phyloP scores from a whole-genome alignment of 2,113 vertebrate species.

The Cyprinodon tularosa region DNA sequence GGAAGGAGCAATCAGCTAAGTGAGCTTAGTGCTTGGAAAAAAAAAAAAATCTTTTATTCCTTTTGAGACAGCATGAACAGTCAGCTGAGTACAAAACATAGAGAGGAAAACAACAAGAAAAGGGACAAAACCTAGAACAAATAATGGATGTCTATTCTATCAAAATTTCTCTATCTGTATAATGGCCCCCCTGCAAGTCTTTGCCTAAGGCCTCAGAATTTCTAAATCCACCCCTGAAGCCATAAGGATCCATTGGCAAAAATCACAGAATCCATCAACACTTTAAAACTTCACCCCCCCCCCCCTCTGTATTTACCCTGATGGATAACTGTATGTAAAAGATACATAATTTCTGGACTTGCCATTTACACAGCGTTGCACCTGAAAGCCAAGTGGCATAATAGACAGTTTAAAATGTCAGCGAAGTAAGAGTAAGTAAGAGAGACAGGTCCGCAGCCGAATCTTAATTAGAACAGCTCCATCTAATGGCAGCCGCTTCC shows the following conservation, averaged over 20 bases:
- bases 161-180: no score
- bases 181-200: no score
- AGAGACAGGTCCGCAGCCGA: conserved; percentile 79
- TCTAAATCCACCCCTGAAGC: conserved; percentile 34
- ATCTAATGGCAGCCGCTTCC: conserved; percentile 74
- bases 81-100: no score
- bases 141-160: no score
- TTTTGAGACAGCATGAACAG: no score
- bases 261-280: conserved; percentile 77
- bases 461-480: conserved; percentile 83
- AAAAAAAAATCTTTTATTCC: no score
- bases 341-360: conserved; percentile 85
- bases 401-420: conserved; percentile 89
- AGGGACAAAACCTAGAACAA: no score
- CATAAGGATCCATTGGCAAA: conserved; percentile 83
- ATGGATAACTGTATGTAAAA: conserved; percentile 85
- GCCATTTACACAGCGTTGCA: conserved; percentile 86
- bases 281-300: conserved; percentile 71
- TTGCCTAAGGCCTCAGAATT: no score
- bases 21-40: no score
- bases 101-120: no score
- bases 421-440: conserved; percentile 84
- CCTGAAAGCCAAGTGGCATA: conserved; percentile 83
- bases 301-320: conserved; percentile 43
- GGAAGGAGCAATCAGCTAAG: no score